Evolutionary conservation across 2,888 invertebrate genomes (phyloP), one percentile per base, ranked within the genome.

Genomic region (Megalurothrips usitatus): DNA sequence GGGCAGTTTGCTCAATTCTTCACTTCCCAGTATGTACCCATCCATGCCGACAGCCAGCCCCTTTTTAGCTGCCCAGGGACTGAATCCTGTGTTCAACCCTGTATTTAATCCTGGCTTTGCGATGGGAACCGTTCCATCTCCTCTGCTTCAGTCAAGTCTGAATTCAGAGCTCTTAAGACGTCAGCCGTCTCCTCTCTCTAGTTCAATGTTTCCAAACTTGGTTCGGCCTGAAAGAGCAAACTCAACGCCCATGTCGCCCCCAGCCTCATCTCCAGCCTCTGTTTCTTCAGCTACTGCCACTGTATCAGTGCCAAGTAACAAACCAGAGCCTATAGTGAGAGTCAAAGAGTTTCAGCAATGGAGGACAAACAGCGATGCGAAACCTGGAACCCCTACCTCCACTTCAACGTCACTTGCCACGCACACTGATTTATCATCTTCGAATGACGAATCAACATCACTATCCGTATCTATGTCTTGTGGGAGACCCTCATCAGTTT

Each of bases 1-100:
- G 87, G 88, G 85, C 17, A 84, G 84, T 34, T 80, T 84, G 80
- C 82, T 85, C 82, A 82, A 82, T 43, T 75, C 68, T n/a, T n/a
- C 68, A 12, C 26, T 26, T 26, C 68, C 68, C 12, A 26, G 26
- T 75, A 26, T 75, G 23, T 75, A 75, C 26, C 68, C 68, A 9
- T 12, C 12, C 8, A 75, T 75, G 68, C 26, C 68, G 9, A 12
- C 8, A 12, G 23, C 23, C 3, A 75, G 12, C 23, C 68, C 68
- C 23, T 26, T 75, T 12, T 26, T 75, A 75, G 26, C 68, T 26
- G 68, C 68, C 9, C 68, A 75, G 12, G 26, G 68, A n/a, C 12
- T 75, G 23, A 26, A 12, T 75, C 1, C 23, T 11, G 58, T 17
- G 14, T 58, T 58, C 58, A 58, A 58, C 19, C 58, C 58, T 26